Percentiles rank a stretch among this genome's conserved stretches.
Evolutionary conservation across 2,113 vertebrate species (phyloP).

Genomic region (Plectropomus leopardus): DNA sequence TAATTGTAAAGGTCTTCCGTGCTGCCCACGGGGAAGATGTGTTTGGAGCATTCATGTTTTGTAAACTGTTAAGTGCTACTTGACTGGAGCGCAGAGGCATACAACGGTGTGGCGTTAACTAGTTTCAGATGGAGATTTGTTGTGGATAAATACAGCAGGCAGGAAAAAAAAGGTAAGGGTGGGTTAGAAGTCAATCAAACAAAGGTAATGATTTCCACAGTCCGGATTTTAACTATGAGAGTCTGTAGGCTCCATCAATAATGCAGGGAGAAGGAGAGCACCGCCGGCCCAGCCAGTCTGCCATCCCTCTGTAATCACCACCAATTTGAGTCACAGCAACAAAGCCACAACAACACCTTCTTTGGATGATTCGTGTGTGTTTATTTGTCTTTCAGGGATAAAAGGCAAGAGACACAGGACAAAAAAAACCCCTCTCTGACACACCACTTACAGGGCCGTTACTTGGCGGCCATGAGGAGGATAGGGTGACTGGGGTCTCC

Average conservation of each 20-base stretch:
- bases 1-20: too few species aligned
- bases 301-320: slow-evolving; percentile 68
- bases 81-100: too few species aligned
- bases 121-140: background rate
- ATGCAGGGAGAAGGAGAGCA: slow-evolving; percentile 51
- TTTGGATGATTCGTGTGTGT: slow-evolving; percentile 32
- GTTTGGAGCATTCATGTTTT: too few species aligned
- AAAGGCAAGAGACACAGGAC: slow-evolving; percentile 17
- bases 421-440: slow-evolving; percentile 38
- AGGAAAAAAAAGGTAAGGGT: slow-evolving; percentile 1
- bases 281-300: slow-evolving; percentile 6
- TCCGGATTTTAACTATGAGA: slow-evolving; percentile 57
- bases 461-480: slow-evolving; percentile 59
- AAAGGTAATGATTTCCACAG: slow-evolving; percentile 63
- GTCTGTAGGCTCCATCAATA: slow-evolving; percentile 66
- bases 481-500: slow-evolving; percentile 36
- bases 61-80: too few species aligned
- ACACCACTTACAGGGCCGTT: slow-evolving; percentile 35
- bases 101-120: too few species aligned
- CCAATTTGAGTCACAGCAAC: slow-evolving; percentile 69
- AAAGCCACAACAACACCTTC: slow-evolving; percentile 23
- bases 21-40: too few species aligned
- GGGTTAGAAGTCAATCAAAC: slow-evolving; percentile 41
- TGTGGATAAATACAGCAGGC: background rate
- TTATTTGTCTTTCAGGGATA: slow-evolving; percentile 47